Evolutionary conservation across 2,113 vertebrate genomes (phyloP).

Genomic region (Sigmodon hispidus): DNA sequence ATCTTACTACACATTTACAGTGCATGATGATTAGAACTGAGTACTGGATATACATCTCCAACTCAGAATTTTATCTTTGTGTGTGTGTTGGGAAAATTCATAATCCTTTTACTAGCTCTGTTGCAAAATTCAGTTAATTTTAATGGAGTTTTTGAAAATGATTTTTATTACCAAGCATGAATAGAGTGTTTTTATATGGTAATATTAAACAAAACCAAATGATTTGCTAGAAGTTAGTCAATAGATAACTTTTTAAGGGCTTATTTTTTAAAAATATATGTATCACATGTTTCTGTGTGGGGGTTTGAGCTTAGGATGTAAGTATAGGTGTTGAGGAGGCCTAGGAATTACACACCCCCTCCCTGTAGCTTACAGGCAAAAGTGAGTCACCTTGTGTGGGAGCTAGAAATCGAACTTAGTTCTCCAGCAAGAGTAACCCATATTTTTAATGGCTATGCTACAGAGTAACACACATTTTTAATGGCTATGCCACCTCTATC

Average conservation of each 20-base stretch:
- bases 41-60: background rate
- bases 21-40: background rate
- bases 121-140: background rate
- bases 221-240: slow-evolving; percentile 1
- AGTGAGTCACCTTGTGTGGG: background rate
- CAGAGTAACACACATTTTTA: background rate
- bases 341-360: too few species aligned
- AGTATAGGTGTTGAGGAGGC: too few species aligned
- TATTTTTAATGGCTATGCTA: background rate
- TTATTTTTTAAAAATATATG: background rate
- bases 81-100: background rate
- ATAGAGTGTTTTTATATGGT: background rate
- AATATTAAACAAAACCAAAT: slow-evolving; percentile 7
- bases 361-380: background rate
- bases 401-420: background rate
- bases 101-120: background rate
- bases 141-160: background rate
- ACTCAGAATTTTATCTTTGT: background rate
- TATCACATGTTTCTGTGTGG: background rate
- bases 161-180: background rate
- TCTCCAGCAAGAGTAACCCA: background rate
- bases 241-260: slow-evolving; percentile 4
- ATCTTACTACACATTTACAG: background rate
- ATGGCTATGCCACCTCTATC: too few species aligned
- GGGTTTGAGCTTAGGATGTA: too few species aligned